A percentile compares a stretch with the other conserved stretches of the same genome.
These are phyloP conservation scores for Andrena cerasifolii DNA, from an alignment of 1,140 invertebrate species.

Conservation along the genomic window DNA sequence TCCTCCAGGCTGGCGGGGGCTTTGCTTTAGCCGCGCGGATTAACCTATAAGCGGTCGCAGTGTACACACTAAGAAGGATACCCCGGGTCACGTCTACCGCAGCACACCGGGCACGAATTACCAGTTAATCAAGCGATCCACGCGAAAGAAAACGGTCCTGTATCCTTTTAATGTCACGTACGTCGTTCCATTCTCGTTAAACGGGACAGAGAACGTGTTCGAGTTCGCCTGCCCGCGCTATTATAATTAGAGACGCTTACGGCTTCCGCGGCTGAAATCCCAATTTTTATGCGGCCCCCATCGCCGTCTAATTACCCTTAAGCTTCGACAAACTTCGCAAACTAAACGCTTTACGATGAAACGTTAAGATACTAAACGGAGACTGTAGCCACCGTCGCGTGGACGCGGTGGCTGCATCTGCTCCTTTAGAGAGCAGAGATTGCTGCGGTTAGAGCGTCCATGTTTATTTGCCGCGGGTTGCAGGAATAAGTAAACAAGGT, in stretches of 20 bases:
- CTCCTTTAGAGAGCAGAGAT: neutral
- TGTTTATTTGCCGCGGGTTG: no score
- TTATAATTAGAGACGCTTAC: conserved; percentile 27
- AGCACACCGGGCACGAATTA: conserved; percentile 44
- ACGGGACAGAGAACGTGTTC: conserved; percentile 10
- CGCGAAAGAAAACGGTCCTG: conserved; percentile 33
- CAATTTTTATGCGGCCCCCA: conserved; percentile 1
- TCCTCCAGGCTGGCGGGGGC: conserved; percentile 15
- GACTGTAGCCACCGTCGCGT: no score
- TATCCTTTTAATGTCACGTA: conserved; percentile 33
- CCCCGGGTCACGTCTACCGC: conserved; percentile 30
- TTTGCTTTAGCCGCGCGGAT: conserved; percentile 48
- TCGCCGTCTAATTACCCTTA: conserved; percentile 8
- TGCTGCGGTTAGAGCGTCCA: no score
- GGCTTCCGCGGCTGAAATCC: neutral
- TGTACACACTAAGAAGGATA: conserved; percentile 20
- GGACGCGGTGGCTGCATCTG: neutral
- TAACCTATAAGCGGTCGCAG: conserved; percentile 50
- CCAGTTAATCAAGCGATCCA: conserved; percentile 55
- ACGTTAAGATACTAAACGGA: neutral
- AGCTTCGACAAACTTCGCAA: conserved; percentile 2
- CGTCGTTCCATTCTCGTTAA: conserved; percentile 35
- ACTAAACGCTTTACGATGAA: conserved; percentile 5
- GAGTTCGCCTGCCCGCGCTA: neutral
- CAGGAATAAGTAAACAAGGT: no score